Conservation (phyloP, 2,888 invertebrate species). For the Drosophila longiperda region DNA sequence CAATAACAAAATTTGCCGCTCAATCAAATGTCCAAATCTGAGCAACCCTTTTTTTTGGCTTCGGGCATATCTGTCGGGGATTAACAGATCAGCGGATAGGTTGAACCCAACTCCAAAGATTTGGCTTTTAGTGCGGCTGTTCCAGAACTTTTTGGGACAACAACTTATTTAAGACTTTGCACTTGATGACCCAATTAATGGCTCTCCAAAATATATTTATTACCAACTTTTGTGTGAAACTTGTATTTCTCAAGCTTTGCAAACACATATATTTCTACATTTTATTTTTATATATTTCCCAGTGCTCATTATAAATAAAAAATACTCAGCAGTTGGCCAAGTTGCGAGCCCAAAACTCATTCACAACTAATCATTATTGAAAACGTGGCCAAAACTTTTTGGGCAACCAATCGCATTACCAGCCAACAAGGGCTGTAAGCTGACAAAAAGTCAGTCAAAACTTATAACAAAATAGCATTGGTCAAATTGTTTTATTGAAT, state of each 20-base stretch:
- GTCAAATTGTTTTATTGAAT: conserved; percentile 69
- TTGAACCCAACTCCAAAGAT: conserved; percentile 32
- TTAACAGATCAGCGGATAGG: conserved; percentile 53
- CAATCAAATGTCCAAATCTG: conserved; percentile 53
- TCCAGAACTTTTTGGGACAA: conserved; percentile 34
- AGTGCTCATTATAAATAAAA: conserved; percentile 21
- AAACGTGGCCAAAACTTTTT: conserved; percentile 62
- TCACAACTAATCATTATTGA: conserved; percentile 71
- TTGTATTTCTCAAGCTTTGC: conserved; percentile 39
- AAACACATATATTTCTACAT: too few relatives aligned
- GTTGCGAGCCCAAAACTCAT: conserved; percentile 18
- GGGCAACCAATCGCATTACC: conserved; percentile 24
- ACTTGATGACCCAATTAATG: conserved; percentile 72
- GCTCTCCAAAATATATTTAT: conserved; percentile 58
- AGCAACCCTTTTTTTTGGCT: conserved; percentile 42
- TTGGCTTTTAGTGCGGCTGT: conserved; percentile 34
- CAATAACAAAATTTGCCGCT: conserved; percentile 57
- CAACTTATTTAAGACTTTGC: conserved; percentile 47
- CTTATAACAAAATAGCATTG: conserved; percentile 68
- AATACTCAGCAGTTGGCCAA: conserved; percentile 20
- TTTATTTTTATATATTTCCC: conserved; percentile 13
- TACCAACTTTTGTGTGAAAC: conserved; percentile 41
- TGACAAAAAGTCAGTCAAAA: conserved; percentile 52
- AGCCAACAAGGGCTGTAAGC: conserved; percentile 25
- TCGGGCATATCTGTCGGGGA: conserved; percentile 33